Evolutionary conservation across 2,888 invertebrate species (phyloP), one percentile per base, ranked within the genome.

Genomic region (Tromatobia lineatoria): DNA sequence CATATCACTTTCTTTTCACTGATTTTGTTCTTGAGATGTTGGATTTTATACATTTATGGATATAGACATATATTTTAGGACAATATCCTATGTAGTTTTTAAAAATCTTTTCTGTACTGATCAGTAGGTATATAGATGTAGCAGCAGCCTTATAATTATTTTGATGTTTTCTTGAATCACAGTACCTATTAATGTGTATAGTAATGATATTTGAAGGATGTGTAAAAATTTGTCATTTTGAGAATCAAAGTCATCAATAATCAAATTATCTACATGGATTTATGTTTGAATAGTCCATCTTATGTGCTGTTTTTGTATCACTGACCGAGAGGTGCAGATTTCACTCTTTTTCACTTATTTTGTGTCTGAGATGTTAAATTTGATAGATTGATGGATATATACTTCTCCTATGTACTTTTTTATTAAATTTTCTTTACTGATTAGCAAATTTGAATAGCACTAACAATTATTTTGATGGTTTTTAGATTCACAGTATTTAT

Each of bases 401-500:
- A 34, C 7, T 34, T 29, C 6, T n/a, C n/a, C 29, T 34, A 59
- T 59, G 34, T 59, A n/a, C 59, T 59, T 59, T 59, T 59, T 59
- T 34, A 2, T 4, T 59, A 25, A n/a, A n/a, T n/a, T n/a, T n/a
- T n/a, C n/a, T n/a, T 57, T 13, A 25, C 15, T 29, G 29, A 8
- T 7, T 15, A n/a, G 0, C n/a, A 59, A 2, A 3, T 59, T n/a
- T 34, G 34, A 29, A 25, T 25, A 25, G 15, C 57, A 25, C 57
- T 57, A 29, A 25, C 23, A 25, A 11, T 57, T 57, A 57, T 57
- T 57, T 59, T 59, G n/a, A 29, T 59, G 13, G 25, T 34, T 7
- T 29, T n/a, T n/a, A 15, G 6, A n/a, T n/a, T 7, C 7, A 34
- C 7, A 34, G 4, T 4, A n/a, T 15, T 50, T 2, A 3, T 50